Base-by-base conservation (phyloP, 2,888 invertebrate species). In the Aelia acuminata region DNA sequence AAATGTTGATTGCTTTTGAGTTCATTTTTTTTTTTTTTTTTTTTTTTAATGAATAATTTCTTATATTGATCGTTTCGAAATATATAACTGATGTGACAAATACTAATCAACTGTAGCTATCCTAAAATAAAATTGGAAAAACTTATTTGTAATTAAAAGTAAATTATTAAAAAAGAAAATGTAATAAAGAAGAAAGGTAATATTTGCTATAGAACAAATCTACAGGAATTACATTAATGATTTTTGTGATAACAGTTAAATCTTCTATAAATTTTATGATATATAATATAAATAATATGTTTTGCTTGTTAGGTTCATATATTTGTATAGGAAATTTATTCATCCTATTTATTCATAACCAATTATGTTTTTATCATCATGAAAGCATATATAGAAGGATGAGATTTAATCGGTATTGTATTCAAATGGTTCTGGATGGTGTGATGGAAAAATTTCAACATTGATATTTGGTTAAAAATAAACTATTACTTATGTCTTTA, bases 201-300 rank as follows among this genome's bases (percentile, higher is more conserved):
- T 3, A 57, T 53, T n/a, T 15, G 57, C 15, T 26, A 57, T 57
- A 26, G 1, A n/a, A 26, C 57, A 26, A 26, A 63, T 63, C 31
- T 31, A 31, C 26, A 35, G 20, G 63, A 35, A 35, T 70, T 35
- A 35, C 63, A 70, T 31, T 70, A 70, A 70, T 70, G 63, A 35
- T 70, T 70, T 70, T 70, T 70, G 63, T 70, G 35, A 70, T 70
- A 0, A 70, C 7, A 26, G 35, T 35, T 70, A 70, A 20, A 18
- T 35, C 63, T 18, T 26, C 13, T 35, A 35, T 35, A 70, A 70
- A 70, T 70, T 70, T 35, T 70, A 35, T 70, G 15, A 70, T 70
- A 18, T 70, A 35, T 70, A 70, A 35, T 20, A 35, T 35, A 70
- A 70, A 70, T 70, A 70, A 70, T 70, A 70, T 70, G 35, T 70